phyloP scores from a whole-genome alignment of 1,140 invertebrate species.

The Lysiphlebus fabarum region DNA sequence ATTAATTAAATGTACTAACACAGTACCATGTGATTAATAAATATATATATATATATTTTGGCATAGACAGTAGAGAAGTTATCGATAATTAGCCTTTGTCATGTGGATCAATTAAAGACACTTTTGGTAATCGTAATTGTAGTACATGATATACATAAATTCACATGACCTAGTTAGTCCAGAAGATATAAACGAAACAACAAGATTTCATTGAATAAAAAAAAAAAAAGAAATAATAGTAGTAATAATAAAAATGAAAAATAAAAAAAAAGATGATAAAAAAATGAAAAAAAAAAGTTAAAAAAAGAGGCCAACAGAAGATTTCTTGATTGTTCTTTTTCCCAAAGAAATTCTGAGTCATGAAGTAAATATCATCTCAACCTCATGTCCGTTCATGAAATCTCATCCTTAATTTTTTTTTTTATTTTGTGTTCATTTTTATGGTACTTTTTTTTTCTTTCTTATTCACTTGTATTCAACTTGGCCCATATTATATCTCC shows the following conservation, averaged over 20 bases:
- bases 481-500: slow-evolving; percentile 11
- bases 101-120: too few relatives aligned
- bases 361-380: not conserved
- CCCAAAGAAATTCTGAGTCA: slow-evolving; percentile 2
- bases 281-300: not conserved
- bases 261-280: not conserved
- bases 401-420: slow-evolving; percentile 2
- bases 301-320: slow-evolving; percentile 11
- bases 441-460: slow-evolving; percentile 3
- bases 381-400: not conserved
- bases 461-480: slow-evolving; percentile 16
- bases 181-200: too few relatives aligned
- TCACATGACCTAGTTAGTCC: too few relatives aligned
- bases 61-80: too few relatives aligned
- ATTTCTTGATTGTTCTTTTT: slow-evolving; percentile 12
- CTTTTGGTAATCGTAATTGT: too few relatives aligned
- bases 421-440: not conserved
- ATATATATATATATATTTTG: not conserved
- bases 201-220: too few relatives aligned
- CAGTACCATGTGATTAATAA: not conserved
- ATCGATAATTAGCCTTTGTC: too few relatives aligned
- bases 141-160: too few relatives aligned
- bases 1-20: slow-evolving; percentile 17
- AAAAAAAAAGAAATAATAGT: too few relatives aligned
- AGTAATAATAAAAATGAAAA: not conserved